Evolutionary conservation across 1,140 invertebrate genomes (phyloP), one percentile per base, ranked within the genome.

Genomic region (Alviniconcha marisindica): DNA sequence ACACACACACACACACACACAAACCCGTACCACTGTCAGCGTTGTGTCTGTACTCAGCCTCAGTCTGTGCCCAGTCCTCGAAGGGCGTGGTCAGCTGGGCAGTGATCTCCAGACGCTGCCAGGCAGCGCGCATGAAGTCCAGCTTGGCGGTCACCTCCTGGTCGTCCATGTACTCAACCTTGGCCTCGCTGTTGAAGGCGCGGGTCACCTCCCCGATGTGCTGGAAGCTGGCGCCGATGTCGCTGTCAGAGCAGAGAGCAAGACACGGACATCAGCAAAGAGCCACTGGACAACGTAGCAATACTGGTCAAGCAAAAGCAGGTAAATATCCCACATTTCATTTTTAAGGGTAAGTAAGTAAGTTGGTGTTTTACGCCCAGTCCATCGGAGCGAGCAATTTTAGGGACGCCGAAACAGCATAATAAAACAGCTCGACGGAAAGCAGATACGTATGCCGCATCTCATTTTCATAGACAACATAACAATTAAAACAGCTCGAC

Each of bases 51-150:
- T 87, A 69, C 56, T 66, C 81, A 21, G 85, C 28, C 10, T 51
- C 71, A 15, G 84, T 84, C 18, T 84, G 36, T 40, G 87, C 84
- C 38, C 40, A 81, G 24, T 79, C 79, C 31, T 63, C 63, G 31
- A 83, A 84, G 4, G 88, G 88, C 31, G 85, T 86, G 63, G 38
- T 63, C 24, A 89, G 60, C 71, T 87, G 77, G 2, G 86, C 33
- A 14, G 80, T 80, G 56, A 56, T 78, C 71, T 84, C 79, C 36
- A 82, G 28, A 60, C 80, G 36, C 18, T 40, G 77, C 78, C 60
- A 71, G n/a, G 63, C 28, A 31, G 63, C 18, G 38, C 66, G 44
- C 31, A 74, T 80, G 48, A 63, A 86, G 51, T 31, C 33, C 40
- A 83, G n/a, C 48, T 82, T 83, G 51, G 40, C 66, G 24, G n/a